Evolutionary conservation across 2,888 invertebrate genomes (phyloP), one percentile per base, ranked within the genome.

Genomic region (Drosophila falleni): DNA sequence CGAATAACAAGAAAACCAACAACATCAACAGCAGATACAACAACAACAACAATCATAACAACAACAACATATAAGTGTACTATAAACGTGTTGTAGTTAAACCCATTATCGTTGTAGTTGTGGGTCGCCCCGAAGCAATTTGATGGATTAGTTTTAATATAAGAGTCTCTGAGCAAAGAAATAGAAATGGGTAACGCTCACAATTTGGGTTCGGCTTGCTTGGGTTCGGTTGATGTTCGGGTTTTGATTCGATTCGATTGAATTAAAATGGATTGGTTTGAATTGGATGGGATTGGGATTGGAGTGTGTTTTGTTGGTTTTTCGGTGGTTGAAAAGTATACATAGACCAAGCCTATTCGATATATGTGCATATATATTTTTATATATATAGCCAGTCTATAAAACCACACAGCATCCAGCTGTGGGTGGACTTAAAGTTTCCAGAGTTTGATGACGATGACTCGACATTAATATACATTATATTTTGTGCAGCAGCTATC

Each of bases 71-170:
- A 29, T 19, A 41, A 44, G 16, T 56, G 51, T 60, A 74, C 78
- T 78, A 76, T 76, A 76, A 76, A 80, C 79, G 74, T 73, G 80
- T 75, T 75, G 79, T 81, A 80, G 81, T 72, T 81, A 75, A 81
- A 78, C 63, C 81, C 87, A 84, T 87, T 84, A 80, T 82, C 64
- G 68, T 81, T 71, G 82, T 77, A 70, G 80, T 58, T 80, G 83
- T 83, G 81, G 81, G 81, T 81, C 69, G 82, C 80, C 78, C 70
- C 58, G 29, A 73, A 71, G 80, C 89, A 80, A 81, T 88, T 89
- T 86, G 85, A 86, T 86, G 85, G 89, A 86, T 86, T 86, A 87
- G 85, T 80, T 84, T 84, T 84, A 84, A 86, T 84, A 75, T 67
- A 49, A 80, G 53, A 60, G 55, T 74, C 74, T 69, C 71, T 50